These are phyloP conservation scores for Drosophila mimetica DNA, from an alignment of 2,888 invertebrate genomes.

Conservation along the genomic window DNA sequence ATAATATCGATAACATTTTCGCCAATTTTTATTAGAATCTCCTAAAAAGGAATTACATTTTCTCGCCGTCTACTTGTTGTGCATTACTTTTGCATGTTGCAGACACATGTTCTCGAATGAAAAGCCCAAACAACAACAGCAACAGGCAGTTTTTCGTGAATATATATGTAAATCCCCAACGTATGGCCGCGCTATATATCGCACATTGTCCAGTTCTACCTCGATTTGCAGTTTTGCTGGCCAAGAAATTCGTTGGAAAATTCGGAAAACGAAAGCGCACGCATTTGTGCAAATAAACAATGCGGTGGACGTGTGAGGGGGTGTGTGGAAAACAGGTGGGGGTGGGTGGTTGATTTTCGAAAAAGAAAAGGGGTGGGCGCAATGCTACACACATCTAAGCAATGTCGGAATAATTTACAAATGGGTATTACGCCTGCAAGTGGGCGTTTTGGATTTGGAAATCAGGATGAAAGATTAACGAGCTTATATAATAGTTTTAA, in stretches of 20 bases:
- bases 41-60: not conserved
- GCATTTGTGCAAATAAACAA: constrained; percentile 79
- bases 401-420: constrained; percentile 20
- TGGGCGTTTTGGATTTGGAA: constrained; percentile 2
- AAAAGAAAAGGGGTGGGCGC: constrained; percentile 4
- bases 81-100: constrained; percentile 79
- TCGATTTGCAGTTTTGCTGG: constrained; percentile 46
- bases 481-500: not conserved
- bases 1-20: too few relatives aligned
- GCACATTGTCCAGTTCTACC: constrained; percentile 49
- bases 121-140: constrained; percentile 40
- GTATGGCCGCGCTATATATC: constrained; percentile 34
- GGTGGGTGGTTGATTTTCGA: constrained; percentile 2
- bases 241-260: constrained; percentile 63
- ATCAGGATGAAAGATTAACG: not conserved
- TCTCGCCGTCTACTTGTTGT: constrained; percentile 42
- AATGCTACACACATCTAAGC: constrained; percentile 8
- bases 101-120: constrained; percentile 69
- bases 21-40: too few relatives aligned
- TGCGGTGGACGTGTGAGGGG: constrained; percentile 16
- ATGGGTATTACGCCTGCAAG: constrained; percentile 1
- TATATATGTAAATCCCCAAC: constrained; percentile 13
- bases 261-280: constrained; percentile 62
- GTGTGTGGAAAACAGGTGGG: constrained; percentile 18
- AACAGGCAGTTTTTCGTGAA: constrained; percentile 44